phyloP scores from a whole-genome alignment of 2,113 vertebrate genomes.

The Hymenochirus boettgeri region DNA sequence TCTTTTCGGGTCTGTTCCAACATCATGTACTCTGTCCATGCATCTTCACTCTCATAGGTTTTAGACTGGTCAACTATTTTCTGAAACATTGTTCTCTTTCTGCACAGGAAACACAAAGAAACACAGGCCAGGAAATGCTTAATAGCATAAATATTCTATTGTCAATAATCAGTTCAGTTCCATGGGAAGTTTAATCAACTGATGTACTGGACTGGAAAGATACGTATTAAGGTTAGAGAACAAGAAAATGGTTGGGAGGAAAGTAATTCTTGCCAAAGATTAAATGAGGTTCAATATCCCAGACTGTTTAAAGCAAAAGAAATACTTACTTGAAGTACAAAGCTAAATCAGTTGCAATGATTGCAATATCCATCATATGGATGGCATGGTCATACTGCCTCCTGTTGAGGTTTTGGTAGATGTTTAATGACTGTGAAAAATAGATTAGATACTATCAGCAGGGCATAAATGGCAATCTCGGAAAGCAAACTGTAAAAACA shows the following conservation, averaged over 20 bases:
- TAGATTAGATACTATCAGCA: neutral
- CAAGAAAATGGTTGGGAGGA: no score
- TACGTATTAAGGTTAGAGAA: no score
- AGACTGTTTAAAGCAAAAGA: neutral
- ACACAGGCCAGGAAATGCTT: neutral
- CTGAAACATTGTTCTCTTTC: slow-evolving; percentile 96
- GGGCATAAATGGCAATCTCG: neutral
- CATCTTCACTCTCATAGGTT: slow-evolving; percentile 69
- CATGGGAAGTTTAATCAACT: no score
- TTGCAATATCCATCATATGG: slow-evolving; percentile 91
- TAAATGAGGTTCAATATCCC: no score
- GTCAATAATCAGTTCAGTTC: no score
- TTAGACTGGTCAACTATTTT: slow-evolving; percentile 94
- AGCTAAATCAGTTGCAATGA: slow-evolving; percentile 93
- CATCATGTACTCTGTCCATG: slow-evolving; percentile 89
- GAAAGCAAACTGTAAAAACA: neutral
- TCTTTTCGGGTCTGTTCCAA: slow-evolving; percentile 92
- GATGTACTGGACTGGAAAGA: no score
- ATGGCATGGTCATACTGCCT: slow-evolving; percentile 84
- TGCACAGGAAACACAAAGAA: slow-evolving; percentile 43
- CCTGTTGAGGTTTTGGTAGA: slow-evolving; percentile 92
- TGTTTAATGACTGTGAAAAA: slow-evolving; percentile 83
- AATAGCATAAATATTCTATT: no score
- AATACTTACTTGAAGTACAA: slow-evolving; percentile 93
- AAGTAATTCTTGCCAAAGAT: no score